Evolutionary conservation across 2,113 vertebrate species (phyloP).

Genomic region (Sardina pilchardus): DNA sequence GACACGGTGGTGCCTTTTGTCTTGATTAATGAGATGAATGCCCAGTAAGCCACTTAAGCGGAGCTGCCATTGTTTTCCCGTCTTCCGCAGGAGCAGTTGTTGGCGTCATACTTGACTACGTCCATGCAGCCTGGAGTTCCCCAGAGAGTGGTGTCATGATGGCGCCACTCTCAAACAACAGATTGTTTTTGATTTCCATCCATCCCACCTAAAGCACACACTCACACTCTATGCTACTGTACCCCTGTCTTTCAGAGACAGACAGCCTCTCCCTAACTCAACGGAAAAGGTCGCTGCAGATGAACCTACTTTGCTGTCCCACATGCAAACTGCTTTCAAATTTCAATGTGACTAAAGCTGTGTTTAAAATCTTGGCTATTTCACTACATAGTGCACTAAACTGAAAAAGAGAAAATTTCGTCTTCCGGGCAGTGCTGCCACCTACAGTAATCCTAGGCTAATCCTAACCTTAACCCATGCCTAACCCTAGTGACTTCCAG

Average conservation of each 20-base stretch:
- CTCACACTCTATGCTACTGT: background rate
- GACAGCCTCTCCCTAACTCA: background rate
- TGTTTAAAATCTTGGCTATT: too few species aligned
- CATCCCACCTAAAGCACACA: background rate
- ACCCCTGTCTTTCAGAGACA: background rate
- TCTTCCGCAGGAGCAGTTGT: constrained; percentile 28
- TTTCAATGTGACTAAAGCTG: background rate
- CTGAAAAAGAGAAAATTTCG: too few species aligned
- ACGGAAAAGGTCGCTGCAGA: background rate
- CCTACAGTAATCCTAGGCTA: too few species aligned
- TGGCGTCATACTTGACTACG: constrained; percentile 32
- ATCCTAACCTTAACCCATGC: too few species aligned
- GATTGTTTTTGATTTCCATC: constrained; percentile 12
- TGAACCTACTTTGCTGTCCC: background rate
- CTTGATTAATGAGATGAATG: constrained; percentile 37
- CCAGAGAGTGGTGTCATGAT: constrained; percentile 24
- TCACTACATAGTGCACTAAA: too few species aligned
- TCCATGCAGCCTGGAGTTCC: constrained; percentile 33
- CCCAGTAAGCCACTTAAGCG: constrained; percentile 23
- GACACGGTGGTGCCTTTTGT: background rate
- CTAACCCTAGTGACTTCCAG: too few species aligned
- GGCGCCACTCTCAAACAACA: background rate
- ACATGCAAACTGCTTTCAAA: background rate
- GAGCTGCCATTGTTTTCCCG: constrained; percentile 32
- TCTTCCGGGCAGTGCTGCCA: too few species aligned